These are phyloP conservation scores for Teleogryllus occipitalis DNA, from an alignment of 1,140 invertebrate species.

Conservation along the genomic window DNA sequence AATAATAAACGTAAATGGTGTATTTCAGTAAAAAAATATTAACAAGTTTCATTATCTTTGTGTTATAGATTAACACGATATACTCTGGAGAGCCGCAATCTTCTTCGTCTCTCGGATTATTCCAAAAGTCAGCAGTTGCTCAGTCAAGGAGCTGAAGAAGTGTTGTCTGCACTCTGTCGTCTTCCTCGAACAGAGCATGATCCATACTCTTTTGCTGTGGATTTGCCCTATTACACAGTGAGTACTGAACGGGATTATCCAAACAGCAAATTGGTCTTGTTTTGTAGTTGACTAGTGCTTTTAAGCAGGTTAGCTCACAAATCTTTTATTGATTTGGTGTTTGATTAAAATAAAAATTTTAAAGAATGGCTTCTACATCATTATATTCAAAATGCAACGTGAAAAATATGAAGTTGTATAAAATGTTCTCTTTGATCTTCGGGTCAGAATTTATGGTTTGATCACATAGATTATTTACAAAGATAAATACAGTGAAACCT, in stretches of 20 bases:
- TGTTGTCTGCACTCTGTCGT: constrained; percentile 29
- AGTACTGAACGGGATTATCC: neutral
- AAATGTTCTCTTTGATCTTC: no score
- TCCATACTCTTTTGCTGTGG: constrained; percentile 21
- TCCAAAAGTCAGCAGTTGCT: constrained; percentile 28
- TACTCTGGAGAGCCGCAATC: constrained; percentile 26
- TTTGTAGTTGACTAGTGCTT: no score
- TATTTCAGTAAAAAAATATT: neutral
- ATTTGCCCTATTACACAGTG: constrained; percentile 8
- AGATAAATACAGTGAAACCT: no score
- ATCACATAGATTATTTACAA: no score
- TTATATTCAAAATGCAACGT: no score
- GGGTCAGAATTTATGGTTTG: no score
- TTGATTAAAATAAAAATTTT: no score
- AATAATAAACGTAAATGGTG: neutral
- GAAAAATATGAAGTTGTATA: no score
- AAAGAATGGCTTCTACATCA: no score
- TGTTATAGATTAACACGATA: constrained; percentile 14
- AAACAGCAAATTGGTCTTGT: no score
- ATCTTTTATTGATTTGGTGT: no score
- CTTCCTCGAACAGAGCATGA: constrained; percentile 34
- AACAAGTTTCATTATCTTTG: neutral
- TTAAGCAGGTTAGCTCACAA: no score
- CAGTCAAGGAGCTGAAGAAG: constrained; percentile 31
- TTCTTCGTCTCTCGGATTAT: constrained; percentile 25